Conservation (phyloP, 2,888 invertebrate genomes). For the Amiota mariae region DNA sequence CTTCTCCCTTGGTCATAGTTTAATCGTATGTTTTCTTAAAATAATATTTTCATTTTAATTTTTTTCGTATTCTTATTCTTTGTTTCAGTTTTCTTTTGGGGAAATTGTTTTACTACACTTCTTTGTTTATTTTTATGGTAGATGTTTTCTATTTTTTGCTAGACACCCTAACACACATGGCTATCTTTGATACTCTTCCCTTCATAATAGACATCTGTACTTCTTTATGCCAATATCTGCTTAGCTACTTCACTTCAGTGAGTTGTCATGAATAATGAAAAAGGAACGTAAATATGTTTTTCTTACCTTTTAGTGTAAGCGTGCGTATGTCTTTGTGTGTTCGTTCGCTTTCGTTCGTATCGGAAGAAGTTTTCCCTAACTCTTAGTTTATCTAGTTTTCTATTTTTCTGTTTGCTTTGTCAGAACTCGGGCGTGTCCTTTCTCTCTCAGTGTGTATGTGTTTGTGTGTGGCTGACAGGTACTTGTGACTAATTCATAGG, state of each 20-base stretch:
- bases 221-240: slow-evolving; percentile 44
- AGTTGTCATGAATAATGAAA: slow-evolving; percentile 67
- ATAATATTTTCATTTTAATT: slow-evolving; percentile 63
- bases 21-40: slow-evolving; percentile 62
- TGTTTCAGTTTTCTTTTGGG: slow-evolving; percentile 33
- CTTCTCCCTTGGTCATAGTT: neutral
- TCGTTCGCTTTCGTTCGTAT: neutral
- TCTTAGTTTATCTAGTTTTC: neutral
- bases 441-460: no score
- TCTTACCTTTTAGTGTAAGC: slow-evolving; percentile 31
- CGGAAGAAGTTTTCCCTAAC: neutral
- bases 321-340: neutral
- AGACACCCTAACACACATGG: no score
- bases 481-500: slow-evolving; percentile 14
- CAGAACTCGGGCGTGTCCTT: slow-evolving; percentile 25
- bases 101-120: slow-evolving; percentile 66
- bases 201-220: slow-evolving; percentile 47
- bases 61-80: slow-evolving; percentile 40
- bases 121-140: slow-evolving; percentile 66
- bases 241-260: slow-evolving; percentile 59
- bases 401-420: slow-evolving; percentile 20
- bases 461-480: neutral
- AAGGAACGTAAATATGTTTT: slow-evolving; percentile 62
- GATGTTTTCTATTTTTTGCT: slow-evolving; percentile 39
- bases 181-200: neutral